Base-by-base conservation (phyloP, 1,140 invertebrate genomes). In the Drosophila baimaii region DNA sequence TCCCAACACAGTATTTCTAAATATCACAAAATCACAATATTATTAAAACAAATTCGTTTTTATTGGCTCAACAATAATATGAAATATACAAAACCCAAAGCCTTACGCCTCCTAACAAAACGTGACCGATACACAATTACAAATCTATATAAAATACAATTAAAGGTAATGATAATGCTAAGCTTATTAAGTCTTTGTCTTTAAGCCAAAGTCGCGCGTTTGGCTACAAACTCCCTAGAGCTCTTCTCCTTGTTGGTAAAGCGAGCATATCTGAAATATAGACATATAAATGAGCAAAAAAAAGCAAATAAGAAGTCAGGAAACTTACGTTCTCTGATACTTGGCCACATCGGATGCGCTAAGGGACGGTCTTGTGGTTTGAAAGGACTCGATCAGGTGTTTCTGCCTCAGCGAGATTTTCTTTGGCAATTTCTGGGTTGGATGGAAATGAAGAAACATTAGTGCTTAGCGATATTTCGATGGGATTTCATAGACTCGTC, bases 221-320 rank as follows among this genome's bases (percentile, higher is more conserved):
- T 91, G 44, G 90, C 86, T 35, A 91, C 90, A 78, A 91, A 91
- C 13, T 91, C 90, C 52, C 86, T 72, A 27, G 91, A 84, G 63
- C 49, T 62, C 59, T 90, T 91, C 75, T 92, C 91, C 76, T 90
- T 92, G 55, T 92, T 92, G 15, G 91, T 91, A 35, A 91, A 91
- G 21, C 91, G 89, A 43, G 80, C 75, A 25, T 92, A 92, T 7
- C 91, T 92, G 43, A 54, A 64, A 49, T 27, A n/a, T 35, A 6
- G 2, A 33, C 27, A 19, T 19, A 10, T 33, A 35, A 13, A 35
- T 10, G 9, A n/a, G 2, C 13, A 39, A 2, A 52, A 46, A 8
- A 25, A 21, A 17, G 0, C 3, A 21, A 41, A 29, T 2, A 1
- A 29, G 9, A 46, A 31, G 9, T 8, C 15, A 2, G 5, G 1